Evolutionary conservation across 1,140 invertebrate genomes (phyloP), one percentile per base, ranked within the genome.

Genomic region (Palaemon carinicauda): DNA sequence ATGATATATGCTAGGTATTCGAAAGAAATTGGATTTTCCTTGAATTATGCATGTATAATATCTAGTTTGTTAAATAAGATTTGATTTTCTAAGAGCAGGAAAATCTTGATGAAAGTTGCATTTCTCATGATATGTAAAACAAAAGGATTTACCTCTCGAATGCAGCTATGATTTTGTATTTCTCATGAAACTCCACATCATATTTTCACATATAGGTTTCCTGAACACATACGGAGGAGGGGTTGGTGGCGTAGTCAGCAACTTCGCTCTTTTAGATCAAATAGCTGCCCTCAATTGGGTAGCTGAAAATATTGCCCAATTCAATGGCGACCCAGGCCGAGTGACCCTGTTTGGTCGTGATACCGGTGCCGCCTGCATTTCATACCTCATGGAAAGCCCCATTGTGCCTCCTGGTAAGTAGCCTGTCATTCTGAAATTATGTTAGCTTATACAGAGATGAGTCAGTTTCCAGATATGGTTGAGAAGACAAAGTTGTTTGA

Each of bases 281-380:
- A 93, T 95, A 10, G 94, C 95, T 91, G 95, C 94, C 0, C 91
- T 97, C 41, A 92, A 93, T 74, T 97, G 96, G 96, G 93, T 96
- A 56, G 93, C 94, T 65, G 93, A 94, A 86, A 97, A 97, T 91
- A 95, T 96, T 24, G 94, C 93, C 0, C 94, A 95, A 1, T 97
- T 97, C 91, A 95, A 95, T 31, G 96, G 96, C 0, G 96, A 98
- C 92, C 94, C 95, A 0, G 92, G 93, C 17, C 93, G 93, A 0
- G 95, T 99, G 7, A 99, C 98, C 0, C 91, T 99, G 19, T 95
- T 99, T 92, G 98, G 98, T 0, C 97, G 99, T 90, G 97, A 96
- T 77, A 97, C 97, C 1, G 98, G 98, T 0, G 97, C 97, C 0
- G 96, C 96, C 50, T 97, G 96, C 90, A 95, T 97, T 81, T 98